Evolutionary conservation across 2,797 vertebrate genomes (phyloP).

Genomic region (Cheracebus regulus): DNA sequence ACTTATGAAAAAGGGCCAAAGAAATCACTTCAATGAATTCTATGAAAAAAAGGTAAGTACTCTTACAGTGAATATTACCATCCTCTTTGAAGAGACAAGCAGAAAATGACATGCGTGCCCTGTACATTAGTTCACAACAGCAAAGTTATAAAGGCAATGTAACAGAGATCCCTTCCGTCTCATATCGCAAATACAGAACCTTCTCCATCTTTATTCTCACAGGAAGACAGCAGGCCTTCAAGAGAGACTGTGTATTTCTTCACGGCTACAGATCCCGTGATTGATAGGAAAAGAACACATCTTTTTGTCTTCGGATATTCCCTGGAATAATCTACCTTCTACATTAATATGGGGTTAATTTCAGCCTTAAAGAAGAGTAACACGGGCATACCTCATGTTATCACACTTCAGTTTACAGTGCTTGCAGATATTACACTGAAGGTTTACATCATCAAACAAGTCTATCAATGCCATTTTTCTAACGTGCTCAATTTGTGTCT

Average conservation of each 20-base stretch:
- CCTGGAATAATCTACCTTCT: neutral
- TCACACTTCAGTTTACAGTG: neutral
- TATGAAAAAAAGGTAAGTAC: neutral
- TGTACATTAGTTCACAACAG: neutral
- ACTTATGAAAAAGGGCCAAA: neutral
- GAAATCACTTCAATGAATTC: slow-evolving; percentile 20
- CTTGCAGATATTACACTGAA: neutral
- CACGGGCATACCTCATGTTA: neutral
- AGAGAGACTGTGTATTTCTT: neutral
- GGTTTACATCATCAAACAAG: neutral
- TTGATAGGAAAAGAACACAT: neutral
- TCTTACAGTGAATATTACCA: neutral
- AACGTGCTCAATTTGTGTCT: neutral
- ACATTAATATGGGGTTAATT: neutral
- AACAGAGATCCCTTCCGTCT: neutral
- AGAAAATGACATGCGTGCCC: neutral
- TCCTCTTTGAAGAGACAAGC: neutral
- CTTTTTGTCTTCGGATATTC: neutral
- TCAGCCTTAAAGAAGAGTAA: neutral
- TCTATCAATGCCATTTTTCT: neutral
- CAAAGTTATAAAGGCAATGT: neutral
- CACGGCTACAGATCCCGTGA: neutral
- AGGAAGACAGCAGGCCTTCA: neutral
- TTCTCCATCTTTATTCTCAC: neutral
- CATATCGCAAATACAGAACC: neutral